Conservation (phyloP, 2,797 vertebrate species). For the Rhinoraja longicauda region DNA sequence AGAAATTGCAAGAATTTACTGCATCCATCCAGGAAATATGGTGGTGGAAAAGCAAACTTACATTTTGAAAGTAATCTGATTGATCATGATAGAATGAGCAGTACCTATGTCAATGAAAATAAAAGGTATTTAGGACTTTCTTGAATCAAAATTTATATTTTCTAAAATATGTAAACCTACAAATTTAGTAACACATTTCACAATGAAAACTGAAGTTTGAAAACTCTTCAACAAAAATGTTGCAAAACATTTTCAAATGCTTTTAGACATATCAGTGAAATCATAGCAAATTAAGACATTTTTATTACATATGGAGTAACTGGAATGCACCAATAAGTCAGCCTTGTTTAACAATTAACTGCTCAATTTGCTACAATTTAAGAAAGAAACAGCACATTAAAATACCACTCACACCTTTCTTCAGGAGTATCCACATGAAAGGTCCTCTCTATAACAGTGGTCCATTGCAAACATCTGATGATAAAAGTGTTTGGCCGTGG, state of each 20-base stretch:
- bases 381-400: neutral
- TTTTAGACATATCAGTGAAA: neutral
- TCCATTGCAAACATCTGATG: conserved; percentile 97
- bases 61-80: too few species aligned
- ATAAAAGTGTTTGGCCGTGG: conserved; percentile 97
- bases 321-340: neutral
- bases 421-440: conserved; percentile 93
- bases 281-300: neutral
- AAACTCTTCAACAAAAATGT: neutral
- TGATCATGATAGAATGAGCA: too few species aligned
- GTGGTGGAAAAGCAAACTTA: too few species aligned
- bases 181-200: neutral
- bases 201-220: neutral
- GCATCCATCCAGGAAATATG: too few species aligned
- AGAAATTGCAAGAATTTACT: too few species aligned
- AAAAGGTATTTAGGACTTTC: too few species aligned
- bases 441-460: conserved; percentile 92
- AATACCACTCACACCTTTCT: conserved; percentile 70
- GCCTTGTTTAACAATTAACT: neutral
- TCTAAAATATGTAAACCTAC: neutral
- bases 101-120: too few species aligned
- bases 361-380: neutral
- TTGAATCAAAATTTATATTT: too few species aligned
- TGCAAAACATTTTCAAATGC: neutral
- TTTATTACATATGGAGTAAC: neutral